phyloP scores from a whole-genome alignment of 1,140 invertebrate genomes.

The Drosophila watanabei region DNA sequence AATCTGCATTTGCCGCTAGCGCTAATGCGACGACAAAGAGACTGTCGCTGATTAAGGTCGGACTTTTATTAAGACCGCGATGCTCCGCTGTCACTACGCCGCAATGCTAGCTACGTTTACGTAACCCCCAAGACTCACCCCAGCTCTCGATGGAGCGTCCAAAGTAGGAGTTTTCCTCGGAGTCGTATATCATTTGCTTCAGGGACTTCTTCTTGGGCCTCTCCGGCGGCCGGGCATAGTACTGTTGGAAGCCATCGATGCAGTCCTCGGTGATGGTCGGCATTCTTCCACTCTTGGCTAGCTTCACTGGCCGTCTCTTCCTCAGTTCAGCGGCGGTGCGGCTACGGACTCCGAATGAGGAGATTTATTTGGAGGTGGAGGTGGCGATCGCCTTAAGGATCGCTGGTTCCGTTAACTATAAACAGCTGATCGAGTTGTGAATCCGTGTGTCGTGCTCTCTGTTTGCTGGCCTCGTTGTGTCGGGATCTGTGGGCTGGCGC shows the following conservation, averaged over 20 bases:
- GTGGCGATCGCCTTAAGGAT: not conserved
- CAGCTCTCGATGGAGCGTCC: conserved; percentile 90
- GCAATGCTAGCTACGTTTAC: conserved; percentile 31
- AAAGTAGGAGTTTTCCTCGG: conserved; percentile 89
- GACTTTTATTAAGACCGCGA: conserved; percentile 32
- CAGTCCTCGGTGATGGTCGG: conserved; percentile 85
- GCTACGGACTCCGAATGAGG: conserved; percentile 1
- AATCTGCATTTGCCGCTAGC: conserved; percentile 35
- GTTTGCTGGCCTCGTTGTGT: conserved; percentile 1
- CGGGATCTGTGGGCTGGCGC: conserved; percentile 1
- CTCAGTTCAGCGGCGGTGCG: conserved; percentile 37
- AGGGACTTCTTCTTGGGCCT: conserved; percentile 87
- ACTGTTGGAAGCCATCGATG: conserved; percentile 88
- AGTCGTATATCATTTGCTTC: conserved; percentile 89
- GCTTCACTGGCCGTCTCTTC: conserved; percentile 18
- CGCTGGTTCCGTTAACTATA: not conserved
- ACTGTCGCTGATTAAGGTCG: conserved; percentile 48
- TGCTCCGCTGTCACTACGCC: not conserved
- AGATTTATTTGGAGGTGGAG: not conserved
- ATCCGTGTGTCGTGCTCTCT: not conserved
- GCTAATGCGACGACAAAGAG: conserved; percentile 54
- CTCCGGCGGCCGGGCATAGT: conserved; percentile 88
- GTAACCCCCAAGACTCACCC: conserved; percentile 87
- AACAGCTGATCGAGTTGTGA: not conserved
- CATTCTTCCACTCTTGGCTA: conserved; percentile 55